Conservation (phyloP, 2,797 vertebrate genomes). For the Brotula barbata region DNA sequence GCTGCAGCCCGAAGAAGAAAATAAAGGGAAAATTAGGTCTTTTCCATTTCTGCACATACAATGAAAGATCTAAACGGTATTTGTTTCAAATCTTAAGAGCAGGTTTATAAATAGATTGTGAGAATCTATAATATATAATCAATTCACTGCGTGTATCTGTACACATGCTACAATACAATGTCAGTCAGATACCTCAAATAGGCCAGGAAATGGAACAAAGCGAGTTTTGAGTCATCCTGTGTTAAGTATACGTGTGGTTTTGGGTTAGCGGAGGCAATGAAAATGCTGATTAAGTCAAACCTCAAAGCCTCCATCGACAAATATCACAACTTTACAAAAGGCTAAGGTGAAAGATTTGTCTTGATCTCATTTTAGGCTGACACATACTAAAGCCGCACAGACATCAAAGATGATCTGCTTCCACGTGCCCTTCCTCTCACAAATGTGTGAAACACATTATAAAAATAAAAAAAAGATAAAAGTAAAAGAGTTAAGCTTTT, state of each 20-base stretch:
- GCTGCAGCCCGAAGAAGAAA: conserved; percentile 61
- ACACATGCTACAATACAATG: conserved; percentile 53
- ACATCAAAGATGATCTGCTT: conserved; percentile 69
- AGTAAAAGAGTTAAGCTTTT: conserved; percentile 60
- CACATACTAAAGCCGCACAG: conserved; percentile 55
- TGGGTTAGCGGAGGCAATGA: conserved; percentile 68
- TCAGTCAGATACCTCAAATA: conserved; percentile 69
- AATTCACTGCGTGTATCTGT: conserved; percentile 33
- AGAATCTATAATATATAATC: conserved; percentile 25
- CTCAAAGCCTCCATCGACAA: conserved; percentile 76
- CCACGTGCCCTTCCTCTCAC: conserved; percentile 54
- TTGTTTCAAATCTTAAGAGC: conserved; percentile 7
- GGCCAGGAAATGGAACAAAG: conserved; percentile 75
- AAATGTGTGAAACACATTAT: conserved; percentile 47
- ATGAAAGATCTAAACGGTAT: conserved; percentile 31
- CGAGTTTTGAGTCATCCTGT: conserved; percentile 72
- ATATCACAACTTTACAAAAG: conserved; percentile 69
- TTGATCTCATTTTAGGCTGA: conserved; percentile 68
- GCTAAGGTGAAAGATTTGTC: conserved; percentile 63
- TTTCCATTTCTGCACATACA: conserved; percentile 30
- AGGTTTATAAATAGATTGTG: conserved; percentile 15
- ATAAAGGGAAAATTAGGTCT: conserved; percentile 46
- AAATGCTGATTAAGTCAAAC: conserved; percentile 75
- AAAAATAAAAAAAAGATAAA: conserved; percentile 53
- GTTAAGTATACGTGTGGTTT: conserved; percentile 71